A percentile compares a stretch with the other conserved stretches of the same genome.
These are phyloP conservation scores for Lasiurus borealis DNA, from an alignment of 2,113 vertebrate genomes.

Conservation along the genomic window DNA sequence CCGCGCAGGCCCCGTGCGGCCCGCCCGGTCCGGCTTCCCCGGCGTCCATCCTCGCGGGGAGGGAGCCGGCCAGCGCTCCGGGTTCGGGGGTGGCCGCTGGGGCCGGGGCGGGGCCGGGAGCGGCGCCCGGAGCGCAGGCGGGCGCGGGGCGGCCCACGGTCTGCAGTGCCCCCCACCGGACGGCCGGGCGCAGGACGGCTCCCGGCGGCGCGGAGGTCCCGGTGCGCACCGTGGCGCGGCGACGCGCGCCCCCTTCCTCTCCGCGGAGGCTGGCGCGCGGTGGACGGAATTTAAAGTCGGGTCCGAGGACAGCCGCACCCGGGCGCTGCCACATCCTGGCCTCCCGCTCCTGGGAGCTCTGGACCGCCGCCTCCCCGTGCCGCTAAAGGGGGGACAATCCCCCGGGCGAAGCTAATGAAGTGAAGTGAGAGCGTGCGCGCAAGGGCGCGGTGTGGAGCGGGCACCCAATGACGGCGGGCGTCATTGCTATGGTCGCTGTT, in stretches of 20 bases:
- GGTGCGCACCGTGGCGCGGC: neutral
- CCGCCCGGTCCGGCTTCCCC: neutral
- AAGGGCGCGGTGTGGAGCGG: neutral
- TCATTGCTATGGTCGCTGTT: no score
- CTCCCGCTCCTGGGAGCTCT: neutral
- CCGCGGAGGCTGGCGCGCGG: neutral
- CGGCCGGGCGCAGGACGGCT: neutral
- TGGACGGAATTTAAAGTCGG: neutral
- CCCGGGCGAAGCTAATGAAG: neutral
- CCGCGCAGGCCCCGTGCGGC: neutral
- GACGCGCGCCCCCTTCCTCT: neutral
- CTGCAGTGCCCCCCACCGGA: constrained; percentile 78
- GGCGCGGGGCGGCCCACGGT: constrained; percentile 34
- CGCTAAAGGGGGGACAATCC: neutral
- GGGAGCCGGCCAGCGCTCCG: neutral
- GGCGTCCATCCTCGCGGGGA: neutral
- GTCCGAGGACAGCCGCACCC: neutral
- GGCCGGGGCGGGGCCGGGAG: neutral
- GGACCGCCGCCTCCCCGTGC: neutral
- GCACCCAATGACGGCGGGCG: rapidly evolving
- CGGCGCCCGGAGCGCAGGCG: neutral
- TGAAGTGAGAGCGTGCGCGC: neutral
- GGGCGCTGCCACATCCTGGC: neutral
- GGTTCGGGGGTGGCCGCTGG: no score
- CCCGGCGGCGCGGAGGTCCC: rapidly evolving